Evolutionary conservation across 2,113 vertebrate genomes (phyloP).

Genomic region (Poeciliopsis turrubarensis): DNA sequence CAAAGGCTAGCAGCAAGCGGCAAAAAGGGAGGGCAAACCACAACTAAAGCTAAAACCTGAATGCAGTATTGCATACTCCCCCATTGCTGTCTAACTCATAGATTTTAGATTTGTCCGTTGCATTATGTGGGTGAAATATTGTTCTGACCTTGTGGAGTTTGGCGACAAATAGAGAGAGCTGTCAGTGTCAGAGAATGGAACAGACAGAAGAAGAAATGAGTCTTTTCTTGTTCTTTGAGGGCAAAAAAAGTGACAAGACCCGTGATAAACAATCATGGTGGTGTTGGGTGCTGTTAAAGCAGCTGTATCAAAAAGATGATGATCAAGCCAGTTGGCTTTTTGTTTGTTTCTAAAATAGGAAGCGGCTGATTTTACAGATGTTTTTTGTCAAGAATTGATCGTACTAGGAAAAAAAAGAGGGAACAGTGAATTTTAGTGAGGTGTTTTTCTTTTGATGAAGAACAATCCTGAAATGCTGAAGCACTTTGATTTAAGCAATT

Average conservation of each 20-base stretch:
- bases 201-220: neutral
- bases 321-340: neutral
- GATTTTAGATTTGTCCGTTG: neutral
- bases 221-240: neutral
- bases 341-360: slow-evolving; percentile 1
- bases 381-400: too few relatives aligned
- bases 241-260: neutral
- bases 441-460: neutral
- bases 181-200: neutral
- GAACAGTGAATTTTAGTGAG: neutral
- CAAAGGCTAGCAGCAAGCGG: slow-evolving; percentile 22
- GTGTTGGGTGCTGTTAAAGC: neutral
- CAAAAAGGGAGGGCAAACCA: neutral
- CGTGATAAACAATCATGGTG: neutral
- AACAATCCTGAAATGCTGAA: neutral
- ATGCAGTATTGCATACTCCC: neutral
- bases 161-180: neutral
- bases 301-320: neutral
- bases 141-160: neutral
- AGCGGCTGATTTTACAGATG: neutral
- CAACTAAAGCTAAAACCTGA: neutral
- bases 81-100: neutral
- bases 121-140: neutral
- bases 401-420: neutral
- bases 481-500: neutral